Evolutionary conservation across 2,888 invertebrate species (phyloP), one percentile per base, ranked within the genome.

Genomic region (Heliconius hortense): DNA sequence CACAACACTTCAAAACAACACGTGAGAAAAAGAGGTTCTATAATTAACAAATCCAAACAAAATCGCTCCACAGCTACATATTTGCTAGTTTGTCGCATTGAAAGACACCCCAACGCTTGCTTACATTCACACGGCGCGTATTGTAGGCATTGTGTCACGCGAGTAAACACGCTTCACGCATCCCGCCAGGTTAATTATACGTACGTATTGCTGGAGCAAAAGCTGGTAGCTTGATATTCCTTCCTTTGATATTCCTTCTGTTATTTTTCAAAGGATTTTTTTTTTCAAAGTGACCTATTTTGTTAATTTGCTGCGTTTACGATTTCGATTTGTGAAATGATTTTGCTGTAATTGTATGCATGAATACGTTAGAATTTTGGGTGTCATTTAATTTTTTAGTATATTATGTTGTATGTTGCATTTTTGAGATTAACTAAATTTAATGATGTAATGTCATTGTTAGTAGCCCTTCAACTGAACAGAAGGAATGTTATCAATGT

Each of bases 171-270:
- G 63, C 66, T 59, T 70, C 15, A 70, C 73, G 64, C 70, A 76
- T 69, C 59, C 63, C 70, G 73, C 66, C 67, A 60, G 76, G 76
- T 76, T 78, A 78, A 78, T 76, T 72, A 78, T 68, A 68, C 77
- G 73, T 63, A 68, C 77, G 71, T 69, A 76, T 68, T 53, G 64
- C 73, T 72, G 59, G 48, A 70, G 60, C 74, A 68, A 28, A 63
- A 73, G 43, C 75, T 28, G 43, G 69, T 56, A 64, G 43, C 39
- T 59, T 28, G n/a, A n/a, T n/a, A n/a, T n/a, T n/a, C n/a, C n/a
- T n/a, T n/a, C 72, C 76, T 78, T 77, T 77, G 77, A 76, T 70
- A 68, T 53, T 76, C 35, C 70, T 73, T 63, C 70, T 73, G 75
- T 53, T 48, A 67, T 76, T 67, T 63, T 77, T 75, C 73, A 62